Conservation (phyloP, 2,113 vertebrate species). For the Sialia sialis region DNA sequence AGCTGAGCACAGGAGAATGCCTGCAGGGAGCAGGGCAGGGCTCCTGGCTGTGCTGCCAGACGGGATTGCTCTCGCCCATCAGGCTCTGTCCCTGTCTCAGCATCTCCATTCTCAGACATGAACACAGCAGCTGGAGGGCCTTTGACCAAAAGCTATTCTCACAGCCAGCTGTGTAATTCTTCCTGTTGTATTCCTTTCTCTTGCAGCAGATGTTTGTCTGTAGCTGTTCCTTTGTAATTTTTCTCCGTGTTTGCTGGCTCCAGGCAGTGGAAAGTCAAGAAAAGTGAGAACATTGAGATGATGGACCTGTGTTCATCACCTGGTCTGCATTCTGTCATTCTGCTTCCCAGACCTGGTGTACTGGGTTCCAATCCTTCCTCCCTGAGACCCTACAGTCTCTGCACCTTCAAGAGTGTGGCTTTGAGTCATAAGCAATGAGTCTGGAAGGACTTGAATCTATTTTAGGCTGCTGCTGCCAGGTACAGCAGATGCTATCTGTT, state of each 20-base stretch:
- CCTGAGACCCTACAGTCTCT: neutral
- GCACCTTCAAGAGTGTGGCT: neutral
- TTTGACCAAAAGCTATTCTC: neutral
- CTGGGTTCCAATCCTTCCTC: neutral
- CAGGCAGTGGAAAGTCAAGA: neutral
- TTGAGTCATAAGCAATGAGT: neutral
- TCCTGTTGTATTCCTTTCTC: neutral
- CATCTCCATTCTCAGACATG: neutral
- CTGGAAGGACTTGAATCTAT: neutral
- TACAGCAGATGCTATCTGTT: neutral
- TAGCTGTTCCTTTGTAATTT: neutral
- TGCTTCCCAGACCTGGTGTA: neutral
- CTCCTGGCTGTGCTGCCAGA: neutral
- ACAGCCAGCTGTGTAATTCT: neutral
- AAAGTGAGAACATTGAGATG: neutral
- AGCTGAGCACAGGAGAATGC: neutral
- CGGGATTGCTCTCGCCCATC: fast-evolving
- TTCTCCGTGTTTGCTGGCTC: neutral
- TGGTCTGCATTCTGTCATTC: neutral
- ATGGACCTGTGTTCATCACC: neutral
- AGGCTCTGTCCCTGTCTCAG: fast-evolving
- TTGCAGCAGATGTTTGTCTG: neutral
- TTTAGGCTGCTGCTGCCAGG: neutral
- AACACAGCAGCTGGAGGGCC: neutral
- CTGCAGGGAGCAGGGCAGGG: neutral